Base-by-base conservation (phyloP, 2,797 vertebrate genomes). In the Harpagifer antarcticus region DNA sequence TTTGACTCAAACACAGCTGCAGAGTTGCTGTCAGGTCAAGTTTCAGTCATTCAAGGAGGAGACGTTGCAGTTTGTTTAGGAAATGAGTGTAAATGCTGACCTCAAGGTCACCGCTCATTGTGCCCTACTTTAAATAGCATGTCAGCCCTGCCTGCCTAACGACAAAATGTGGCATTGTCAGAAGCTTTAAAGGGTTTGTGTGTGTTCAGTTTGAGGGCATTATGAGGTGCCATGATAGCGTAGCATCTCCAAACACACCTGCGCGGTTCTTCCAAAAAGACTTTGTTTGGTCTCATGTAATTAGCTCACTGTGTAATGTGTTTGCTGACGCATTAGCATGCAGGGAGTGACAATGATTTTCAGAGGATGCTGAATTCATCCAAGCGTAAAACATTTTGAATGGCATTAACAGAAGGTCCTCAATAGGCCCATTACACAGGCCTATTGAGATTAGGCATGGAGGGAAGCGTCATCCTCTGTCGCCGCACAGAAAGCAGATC, bases 1-100 rank as follows among this genome's bases (percentile, higher is more conserved):
- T 75, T 70, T 81, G 73, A 75, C 77, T 67, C 90, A 94, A 92
- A 95, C 90, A 94, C 94, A 95, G 92, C 94, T 94, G 94, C 88
- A 73, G 82, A 61, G 78, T 75, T 54, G 74, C 76, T 8, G 74
- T 65, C 8, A 84, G 90, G 72, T 93, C 92, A 76, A 74, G 83
- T 91, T 94, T 93, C 93, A 91, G 63, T 89, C 90, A 85, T 85
- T 82, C 79, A 88, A 68, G 15, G 57, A 65, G 1, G 82, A 88
- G 88, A 89, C 84, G 79, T 77, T 83, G 72, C 56, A 81, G 91
- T 94, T 94, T 95, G 94, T 95, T 95, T 94, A 89, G 92, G 86
- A 93, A 94, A 94, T 86, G 84, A 87, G 87, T 37, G 59, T 89
- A 89, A 93, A 92, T 84, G 89, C 86, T 91, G 91, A 94, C 92